Base-by-base conservation (phyloP, 2,113 vertebrate species). In the Phalacrocorax brasilianus region DNA sequence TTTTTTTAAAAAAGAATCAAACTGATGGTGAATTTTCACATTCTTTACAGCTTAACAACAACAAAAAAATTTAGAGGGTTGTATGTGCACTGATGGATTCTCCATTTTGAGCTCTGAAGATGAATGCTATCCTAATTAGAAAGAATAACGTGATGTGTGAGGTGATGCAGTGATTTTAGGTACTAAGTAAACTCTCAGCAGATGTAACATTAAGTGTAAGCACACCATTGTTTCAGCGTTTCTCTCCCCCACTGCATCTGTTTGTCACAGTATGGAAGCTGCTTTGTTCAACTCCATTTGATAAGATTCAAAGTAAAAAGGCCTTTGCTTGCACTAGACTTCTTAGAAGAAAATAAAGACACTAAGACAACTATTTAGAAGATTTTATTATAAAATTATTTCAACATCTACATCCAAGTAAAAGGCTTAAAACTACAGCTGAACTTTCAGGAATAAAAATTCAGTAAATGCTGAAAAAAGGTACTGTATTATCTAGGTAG, bases 311-410 rank as follows among this genome's bases (percentile, higher is more conserved):
- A 71, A 77, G 50, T 10, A 44, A 71, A 80, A 33, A 27, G 10
- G 6, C 11, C 14, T 6, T 67, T 26, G 10, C n/a, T 90, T 68
- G 21, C 32, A 84, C 11, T 21, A 49, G 8, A 20, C 6, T 26
- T 62, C 32, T 47, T 55, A 16, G 9, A 66, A 75, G 19, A 85
- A 94, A 81, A 26, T 16, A 27, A 47, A 91, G 49, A 68, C 5
- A 70, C 6, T 8, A 70, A 70, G 33, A 52, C 18, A 70, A 62
- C 4, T 2, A 58, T 55, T 85, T 73, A 59, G 28, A 88, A 79
- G 3, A 65, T 85, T 96, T 97, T 97, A 97, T 96, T 96, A 95
- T 33, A 95, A 97, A 97, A 95, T 70, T 75, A 82, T 92, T 76
- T 80, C 9, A 87, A 86, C 38, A 88, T 92, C 66, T 63, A 88